Base-by-base conservation (phyloP, 2,113 vertebrate species). In the Todiramphus chloris region DNA sequence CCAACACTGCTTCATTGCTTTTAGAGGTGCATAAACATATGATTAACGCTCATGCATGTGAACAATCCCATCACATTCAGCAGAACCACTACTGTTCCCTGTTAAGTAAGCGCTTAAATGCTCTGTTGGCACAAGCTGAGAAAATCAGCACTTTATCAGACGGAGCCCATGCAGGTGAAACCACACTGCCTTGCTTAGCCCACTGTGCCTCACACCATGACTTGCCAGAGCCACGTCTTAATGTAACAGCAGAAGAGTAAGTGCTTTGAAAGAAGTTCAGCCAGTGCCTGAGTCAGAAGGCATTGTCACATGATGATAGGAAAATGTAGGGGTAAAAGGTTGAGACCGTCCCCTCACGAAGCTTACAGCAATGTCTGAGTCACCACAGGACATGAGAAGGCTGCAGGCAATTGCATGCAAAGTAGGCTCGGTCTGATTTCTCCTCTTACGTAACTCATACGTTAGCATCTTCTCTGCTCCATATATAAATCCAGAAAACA, bases 301-400 rank as follows among this genome's bases (percentile, higher is more conserved):
- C 28, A 62, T 87, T 16, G 9, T 69, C 91, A 81, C n/a, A 79
- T 59, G 43, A 72, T 63, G 56, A 82, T 84, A 87, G 51, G 72
- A 56, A 90, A 90, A 88, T 28, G 77, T 31, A 31, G 75, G 35
- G 94, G 94, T 91, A 91, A 93, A 92, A 94, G 93, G 92, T 93
- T 93, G 84, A 95, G 87, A 12, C 43, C 0, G 6, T 48, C 89
- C 73, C 93, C 63, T 73, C 1, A 11, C 0, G 4, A 67, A 94
- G 87, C 48, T 87, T 67, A 35, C 24, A 13, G 91, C 73, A 79
- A 64, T 59, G 90, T 82, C 89, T 93, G 97, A 94, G 87, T 96
- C 97, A 93, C 83, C 76, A 53, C 67, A 72, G 66, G 43, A 68
- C 43, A 68, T 5, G 31, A 62, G 89, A 56, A 60, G 79, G 79